Evolutionary conservation across 1,140 invertebrate species (phyloP).

Genomic region (Danaus melanippus): DNA sequence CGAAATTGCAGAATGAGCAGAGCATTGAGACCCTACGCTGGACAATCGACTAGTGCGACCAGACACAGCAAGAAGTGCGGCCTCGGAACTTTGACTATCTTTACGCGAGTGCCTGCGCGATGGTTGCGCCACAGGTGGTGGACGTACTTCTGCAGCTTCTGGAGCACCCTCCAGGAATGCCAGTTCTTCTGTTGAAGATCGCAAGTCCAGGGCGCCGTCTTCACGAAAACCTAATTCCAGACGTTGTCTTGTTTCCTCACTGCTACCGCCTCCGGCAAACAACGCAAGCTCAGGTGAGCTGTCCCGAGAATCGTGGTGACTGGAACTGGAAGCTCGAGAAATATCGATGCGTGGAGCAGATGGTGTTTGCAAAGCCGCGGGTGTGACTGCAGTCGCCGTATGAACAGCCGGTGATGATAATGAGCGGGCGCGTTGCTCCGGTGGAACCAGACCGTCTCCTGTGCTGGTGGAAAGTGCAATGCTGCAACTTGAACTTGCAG

Average conservation of each 20-base stretch:
- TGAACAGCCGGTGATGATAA: constrained; percentile 47
- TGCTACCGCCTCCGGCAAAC: constrained; percentile 41
- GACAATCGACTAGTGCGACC: constrained; percentile 86
- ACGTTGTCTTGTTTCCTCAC: constrained; percentile 39
- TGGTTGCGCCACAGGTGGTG: constrained; percentile 33
- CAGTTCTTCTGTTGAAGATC: constrained; percentile 89
- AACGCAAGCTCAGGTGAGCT: constrained; percentile 85
- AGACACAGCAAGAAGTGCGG: constrained; percentile 84
- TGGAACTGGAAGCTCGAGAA: constrained; percentile 87
- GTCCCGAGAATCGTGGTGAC: constrained; percentile 87
- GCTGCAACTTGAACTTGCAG: constrained; percentile 20
- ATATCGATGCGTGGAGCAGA: constrained; percentile 89
- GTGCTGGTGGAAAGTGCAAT: constrained; percentile 13
- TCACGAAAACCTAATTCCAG: constrained; percentile 77
- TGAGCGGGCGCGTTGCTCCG: constrained; percentile 47
- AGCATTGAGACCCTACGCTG: constrained; percentile 80
- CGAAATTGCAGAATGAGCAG: constrained; percentile 72
- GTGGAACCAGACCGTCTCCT: constrained; percentile 28
- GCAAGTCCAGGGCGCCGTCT: constrained; percentile 84
- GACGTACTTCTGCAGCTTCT: constrained; percentile 25
- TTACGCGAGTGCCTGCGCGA: constrained; percentile 76
- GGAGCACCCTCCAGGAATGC: constrained; percentile 79
- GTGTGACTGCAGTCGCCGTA: constrained; percentile 12
- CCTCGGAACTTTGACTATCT: constrained; percentile 84
- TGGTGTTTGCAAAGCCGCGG: constrained; percentile 74